Evolutionary conservation across 1,140 invertebrate species (phyloP).

Genomic region (Hetaerina americana): DNA sequence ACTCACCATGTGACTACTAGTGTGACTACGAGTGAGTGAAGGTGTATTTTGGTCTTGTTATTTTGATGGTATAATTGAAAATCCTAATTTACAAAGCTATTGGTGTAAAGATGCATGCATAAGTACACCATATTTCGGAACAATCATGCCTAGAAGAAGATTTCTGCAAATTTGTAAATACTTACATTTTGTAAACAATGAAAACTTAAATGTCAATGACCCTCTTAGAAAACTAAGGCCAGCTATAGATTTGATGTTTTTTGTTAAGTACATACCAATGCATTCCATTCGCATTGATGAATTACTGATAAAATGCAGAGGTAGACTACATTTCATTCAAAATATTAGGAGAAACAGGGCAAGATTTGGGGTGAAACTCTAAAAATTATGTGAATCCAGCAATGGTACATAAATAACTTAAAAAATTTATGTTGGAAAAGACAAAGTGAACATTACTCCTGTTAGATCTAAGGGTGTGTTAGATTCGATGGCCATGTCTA

Average conservation of each 20-base stretch:
- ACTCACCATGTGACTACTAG: neutral
- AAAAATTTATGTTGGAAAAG: constrained; percentile 13
- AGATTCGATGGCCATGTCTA: neutral
- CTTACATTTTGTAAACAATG: too few relatives aligned
- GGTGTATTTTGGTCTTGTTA: neutral
- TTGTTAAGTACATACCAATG: neutral
- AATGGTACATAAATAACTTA: constrained; percentile 9
- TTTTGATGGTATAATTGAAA: neutral
- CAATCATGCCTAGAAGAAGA: neutral
- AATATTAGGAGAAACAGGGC: constrained; percentile 15
- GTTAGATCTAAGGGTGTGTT: constrained; percentile 2
- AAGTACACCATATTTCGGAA: neutral
- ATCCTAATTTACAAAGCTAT: neutral
- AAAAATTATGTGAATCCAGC: constrained; percentile 15
- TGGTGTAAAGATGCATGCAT: neutral
- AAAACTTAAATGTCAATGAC: too few relatives aligned
- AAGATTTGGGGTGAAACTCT: constrained; percentile 14
- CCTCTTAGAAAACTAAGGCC: too few relatives aligned
- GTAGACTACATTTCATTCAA: constrained; percentile 13
- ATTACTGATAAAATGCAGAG: constrained; percentile 15
- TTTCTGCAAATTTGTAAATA: neutral
- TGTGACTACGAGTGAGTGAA: too few relatives aligned
- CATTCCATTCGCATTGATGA: constrained; percentile 10
- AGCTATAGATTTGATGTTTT: neutral
- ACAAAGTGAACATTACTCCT: neutral